These are phyloP conservation scores for Brassicogethes aeneus DNA, from an alignment of 2,888 invertebrate genomes.

Conservation along the genomic window DNA sequence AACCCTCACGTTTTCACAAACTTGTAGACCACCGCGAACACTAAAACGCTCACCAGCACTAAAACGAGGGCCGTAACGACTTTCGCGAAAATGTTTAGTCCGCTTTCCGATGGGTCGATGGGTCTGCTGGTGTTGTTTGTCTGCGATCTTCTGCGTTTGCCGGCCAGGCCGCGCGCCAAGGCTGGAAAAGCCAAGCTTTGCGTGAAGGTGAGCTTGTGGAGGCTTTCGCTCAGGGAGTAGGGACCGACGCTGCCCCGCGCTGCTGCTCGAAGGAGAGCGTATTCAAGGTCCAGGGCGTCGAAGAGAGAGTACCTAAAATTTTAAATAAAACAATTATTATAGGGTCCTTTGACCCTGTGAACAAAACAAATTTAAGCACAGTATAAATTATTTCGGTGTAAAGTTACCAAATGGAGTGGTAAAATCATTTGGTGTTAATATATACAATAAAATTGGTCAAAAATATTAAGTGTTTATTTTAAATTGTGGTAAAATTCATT, in stretches of 20 bases:
- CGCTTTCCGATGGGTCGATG: conserved; percentile 53
- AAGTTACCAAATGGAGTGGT: too few relatives aligned
- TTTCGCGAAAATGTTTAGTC: conserved; percentile 62
- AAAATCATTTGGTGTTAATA: too few relatives aligned
- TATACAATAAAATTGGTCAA: too few relatives aligned
- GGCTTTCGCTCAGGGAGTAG: conserved; percentile 59
- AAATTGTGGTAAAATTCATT: too few relatives aligned
- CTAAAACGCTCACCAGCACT: conserved; percentile 60
- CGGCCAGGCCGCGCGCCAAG: conserved; percentile 56
- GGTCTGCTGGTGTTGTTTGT: conserved; percentile 44
- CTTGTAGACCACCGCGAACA: conserved; percentile 65
- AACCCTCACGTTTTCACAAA: conserved; percentile 70
- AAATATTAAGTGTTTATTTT: too few relatives aligned
- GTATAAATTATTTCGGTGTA: too few relatives aligned
- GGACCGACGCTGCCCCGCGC: conserved; percentile 64
- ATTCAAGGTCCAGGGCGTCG: conserved; percentile 63
- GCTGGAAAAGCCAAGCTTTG: conserved; percentile 67
- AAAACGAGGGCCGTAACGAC: conserved; percentile 60
- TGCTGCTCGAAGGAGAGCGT: conserved; percentile 57
- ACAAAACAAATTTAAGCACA: too few relatives aligned
- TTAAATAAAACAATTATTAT: too few relatives aligned
- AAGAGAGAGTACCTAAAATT: conserved; percentile 49
- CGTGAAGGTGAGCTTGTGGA: conserved; percentile 65
- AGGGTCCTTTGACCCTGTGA: too few relatives aligned
- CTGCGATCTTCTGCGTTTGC: conserved; percentile 50